Conservation (phyloP, 2,797 vertebrate species). For the Oryzias dopingdopingensis region DNA sequence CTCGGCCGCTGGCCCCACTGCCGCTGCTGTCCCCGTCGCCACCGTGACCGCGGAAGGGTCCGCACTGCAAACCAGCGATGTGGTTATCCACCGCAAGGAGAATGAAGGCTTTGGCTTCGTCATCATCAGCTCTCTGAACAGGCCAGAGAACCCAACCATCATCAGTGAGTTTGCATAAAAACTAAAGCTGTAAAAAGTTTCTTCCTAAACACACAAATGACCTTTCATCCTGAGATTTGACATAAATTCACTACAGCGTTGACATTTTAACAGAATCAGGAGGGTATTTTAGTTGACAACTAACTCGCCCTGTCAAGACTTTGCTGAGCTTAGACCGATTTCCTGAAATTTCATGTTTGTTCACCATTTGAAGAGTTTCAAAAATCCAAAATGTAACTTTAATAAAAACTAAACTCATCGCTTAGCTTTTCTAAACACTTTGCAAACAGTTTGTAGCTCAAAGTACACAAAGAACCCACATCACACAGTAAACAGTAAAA, state of each 20-base stretch:
- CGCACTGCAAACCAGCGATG: conserved; percentile 88
- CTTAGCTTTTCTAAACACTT: no score
- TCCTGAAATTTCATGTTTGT: no score
- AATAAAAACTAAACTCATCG: not conserved
- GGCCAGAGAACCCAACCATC: conserved; percentile 89
- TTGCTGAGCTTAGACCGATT: no score
- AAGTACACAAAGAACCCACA: no score
- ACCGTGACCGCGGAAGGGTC: conserved; percentile 83
- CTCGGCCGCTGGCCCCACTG: conserved; percentile 77
- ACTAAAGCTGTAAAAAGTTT: not conserved
- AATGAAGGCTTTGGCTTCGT: conserved; percentile 98
- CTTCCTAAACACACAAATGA: conserved; percentile 6
- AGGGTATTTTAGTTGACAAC: no score
- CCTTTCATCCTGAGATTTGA: not conserved
- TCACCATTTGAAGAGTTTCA: not conserved
- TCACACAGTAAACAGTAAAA: no score
- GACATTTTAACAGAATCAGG: no score
- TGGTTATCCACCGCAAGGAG: conserved; percentile 96
- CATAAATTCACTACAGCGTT: not conserved
- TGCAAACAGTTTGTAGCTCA: no score
- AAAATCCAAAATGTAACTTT: not conserved
- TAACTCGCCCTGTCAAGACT: no score
- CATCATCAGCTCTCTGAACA: conserved; percentile 98
- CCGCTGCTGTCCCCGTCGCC: conserved; percentile 69
- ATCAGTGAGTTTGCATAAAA: conserved; percentile 84